Conservation (phyloP, 2,888 invertebrate species). For the Phorcus lineatus region DNA sequence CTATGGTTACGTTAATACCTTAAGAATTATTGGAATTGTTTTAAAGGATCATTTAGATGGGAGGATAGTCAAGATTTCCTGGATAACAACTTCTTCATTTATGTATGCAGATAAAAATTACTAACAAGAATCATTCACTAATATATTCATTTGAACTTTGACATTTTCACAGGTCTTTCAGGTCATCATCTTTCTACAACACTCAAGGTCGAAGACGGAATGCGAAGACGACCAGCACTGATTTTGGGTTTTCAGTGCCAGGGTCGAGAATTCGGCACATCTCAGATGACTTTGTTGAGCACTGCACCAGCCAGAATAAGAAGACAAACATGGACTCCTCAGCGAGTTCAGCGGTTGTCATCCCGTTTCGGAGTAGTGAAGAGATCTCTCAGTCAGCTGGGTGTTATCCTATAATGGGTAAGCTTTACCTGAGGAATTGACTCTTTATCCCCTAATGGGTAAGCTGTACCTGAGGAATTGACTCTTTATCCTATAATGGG, state of each 20-base stretch:
- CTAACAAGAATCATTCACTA: too few species aligned
- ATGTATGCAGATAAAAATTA: too few species aligned
- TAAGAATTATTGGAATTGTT: too few species aligned
- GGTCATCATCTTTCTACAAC: constrained; percentile 14
- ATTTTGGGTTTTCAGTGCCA: constrained; percentile 29
- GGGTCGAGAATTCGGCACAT: constrained; percentile 33
- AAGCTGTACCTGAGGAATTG: too few species aligned
- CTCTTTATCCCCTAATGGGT: too few species aligned
- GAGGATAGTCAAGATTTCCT: too few species aligned
- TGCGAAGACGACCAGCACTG: constrained; percentile 30
- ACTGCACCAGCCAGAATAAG: constrained; percentile 16
- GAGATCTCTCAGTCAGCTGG: constrained; percentile 54
- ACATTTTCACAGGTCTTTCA: not conserved
- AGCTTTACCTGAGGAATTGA: not conserved
- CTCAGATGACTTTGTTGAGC: constrained; percentile 37
- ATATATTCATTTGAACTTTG: not conserved
- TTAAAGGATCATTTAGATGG: too few species aligned
- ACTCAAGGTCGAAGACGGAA: not conserved
- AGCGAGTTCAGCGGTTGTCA: constrained; percentile 48
- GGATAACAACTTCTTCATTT: too few species aligned
- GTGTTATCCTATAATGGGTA: constrained; percentile 42
- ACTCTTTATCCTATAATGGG: too few species aligned
- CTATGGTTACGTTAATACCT: too few species aligned
- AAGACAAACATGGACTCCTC: constrained; percentile 43
- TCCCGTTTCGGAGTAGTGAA: constrained; percentile 43